phyloP scores from a whole-genome alignment of 1,140 invertebrate species.

The Zaprionus africanus region DNA sequence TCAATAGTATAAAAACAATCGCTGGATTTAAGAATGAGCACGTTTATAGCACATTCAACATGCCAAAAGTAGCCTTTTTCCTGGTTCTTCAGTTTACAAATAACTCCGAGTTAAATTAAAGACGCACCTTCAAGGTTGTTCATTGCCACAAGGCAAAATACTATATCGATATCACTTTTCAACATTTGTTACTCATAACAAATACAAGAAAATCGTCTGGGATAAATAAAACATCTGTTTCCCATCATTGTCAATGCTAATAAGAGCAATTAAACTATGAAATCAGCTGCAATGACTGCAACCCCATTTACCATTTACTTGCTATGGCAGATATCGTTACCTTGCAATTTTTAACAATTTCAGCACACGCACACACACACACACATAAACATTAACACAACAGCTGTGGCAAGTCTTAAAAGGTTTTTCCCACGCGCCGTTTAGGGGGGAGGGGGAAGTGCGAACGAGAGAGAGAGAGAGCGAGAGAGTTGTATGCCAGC shows the following conservation, averaged over 20 bases:
- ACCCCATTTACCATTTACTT: not conserved
- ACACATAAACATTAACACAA: constrained; percentile 18
- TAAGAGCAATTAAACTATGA: not conserved
- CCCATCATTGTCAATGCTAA: not conserved
- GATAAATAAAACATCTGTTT: not conserved
- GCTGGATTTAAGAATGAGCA: no score
- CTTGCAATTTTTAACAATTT: constrained; percentile 1
- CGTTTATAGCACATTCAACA: no score
- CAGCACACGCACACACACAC: constrained; percentile 21
- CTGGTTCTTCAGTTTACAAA: no score
- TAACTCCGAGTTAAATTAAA: no score
- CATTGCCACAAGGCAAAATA: no score
- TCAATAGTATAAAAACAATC: no score
- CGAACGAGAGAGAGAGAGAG: not conserved
- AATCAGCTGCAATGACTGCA: not conserved
- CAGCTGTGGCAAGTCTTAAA: constrained; percentile 2
- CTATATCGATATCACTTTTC: no score
- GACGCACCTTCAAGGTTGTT: no score
- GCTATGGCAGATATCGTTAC: constrained; percentile 12
- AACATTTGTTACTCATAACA: no score
- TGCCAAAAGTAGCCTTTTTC: no score
- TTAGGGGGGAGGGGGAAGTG: not conserved
- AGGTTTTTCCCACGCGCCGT: constrained; percentile 20
- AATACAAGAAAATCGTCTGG: not conserved
- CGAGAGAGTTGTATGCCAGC: not conserved